Evolutionary conservation across 1,140 invertebrate species (phyloP).

Genomic region (Ceratosolen fusciceps): DNA sequence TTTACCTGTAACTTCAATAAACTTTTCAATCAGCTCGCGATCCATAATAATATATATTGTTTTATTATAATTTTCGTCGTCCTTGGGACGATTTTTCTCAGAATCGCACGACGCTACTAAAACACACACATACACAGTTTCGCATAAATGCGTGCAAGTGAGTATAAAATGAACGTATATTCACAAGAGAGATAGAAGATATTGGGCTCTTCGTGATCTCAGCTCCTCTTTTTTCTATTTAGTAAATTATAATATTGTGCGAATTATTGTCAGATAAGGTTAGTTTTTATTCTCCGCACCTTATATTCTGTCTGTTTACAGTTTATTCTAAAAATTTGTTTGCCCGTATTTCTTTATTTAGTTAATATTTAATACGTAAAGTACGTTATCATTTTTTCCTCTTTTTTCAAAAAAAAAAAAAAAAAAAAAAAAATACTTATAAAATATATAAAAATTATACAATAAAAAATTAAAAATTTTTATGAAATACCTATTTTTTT

Average conservation of each 20-base stretch:
- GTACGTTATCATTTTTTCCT: not conserved
- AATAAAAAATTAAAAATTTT: no score
- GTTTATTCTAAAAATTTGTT: not conserved
- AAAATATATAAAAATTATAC: not conserved
- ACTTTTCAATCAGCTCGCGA: slow-evolving; percentile 64
- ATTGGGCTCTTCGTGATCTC: not conserved
- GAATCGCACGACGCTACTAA: slow-evolving; percentile 32
- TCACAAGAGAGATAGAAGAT: not conserved
- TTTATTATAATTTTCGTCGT: not conserved
- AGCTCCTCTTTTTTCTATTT: slow-evolving; percentile 10
- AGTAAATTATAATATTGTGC: not conserved
- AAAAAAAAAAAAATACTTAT: no score
- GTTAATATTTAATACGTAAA: no score
- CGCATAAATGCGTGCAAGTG: not conserved
- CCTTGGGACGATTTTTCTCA: slow-evolving; percentile 3
- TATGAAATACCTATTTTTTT: no score
- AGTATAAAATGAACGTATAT: not conserved
- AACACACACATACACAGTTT: not conserved
- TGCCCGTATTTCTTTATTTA: no score
- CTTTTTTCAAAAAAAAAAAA: not conserved
- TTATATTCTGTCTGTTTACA: slow-evolving; percentile 10
- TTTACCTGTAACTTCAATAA: slow-evolving; percentile 67
- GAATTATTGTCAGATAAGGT: not conserved
- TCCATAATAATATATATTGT: slow-evolving; percentile 58
- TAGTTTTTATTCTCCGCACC: not conserved